Conservation (phyloP, 2,113 vertebrate species). For the Orcinus orca region DNA sequence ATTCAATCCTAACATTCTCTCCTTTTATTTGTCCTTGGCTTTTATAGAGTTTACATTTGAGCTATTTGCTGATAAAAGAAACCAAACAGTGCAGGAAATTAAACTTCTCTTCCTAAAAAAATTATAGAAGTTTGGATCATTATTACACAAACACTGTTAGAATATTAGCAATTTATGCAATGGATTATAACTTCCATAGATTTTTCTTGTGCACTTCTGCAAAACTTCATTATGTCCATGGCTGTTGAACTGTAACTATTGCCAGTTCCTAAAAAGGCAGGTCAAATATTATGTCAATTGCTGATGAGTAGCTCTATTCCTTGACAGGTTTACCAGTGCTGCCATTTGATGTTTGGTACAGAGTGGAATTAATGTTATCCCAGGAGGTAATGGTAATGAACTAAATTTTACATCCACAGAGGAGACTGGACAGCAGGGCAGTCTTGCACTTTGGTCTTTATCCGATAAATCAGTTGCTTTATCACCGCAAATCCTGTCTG, state of each 20-base stretch:
- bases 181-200: not conserved
- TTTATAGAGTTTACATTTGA: not conserved
- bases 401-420: not conserved
- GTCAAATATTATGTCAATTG: not conserved
- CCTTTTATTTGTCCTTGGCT: not conserved
- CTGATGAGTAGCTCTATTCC: not conserved
- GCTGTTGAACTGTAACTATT: not conserved
- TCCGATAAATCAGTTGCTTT: constrained; percentile 37
- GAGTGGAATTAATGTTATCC: constrained; percentile 45
- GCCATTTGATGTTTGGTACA: constrained; percentile 21
- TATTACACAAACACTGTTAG: not conserved
- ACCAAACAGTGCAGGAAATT: not conserved
- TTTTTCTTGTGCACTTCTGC: not conserved
- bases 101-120: not conserved
- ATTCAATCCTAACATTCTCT: not conserved
- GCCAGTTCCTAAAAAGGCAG: not conserved
- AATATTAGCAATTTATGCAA: not conserved
- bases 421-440: not conserved
- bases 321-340: constrained; percentile 16
- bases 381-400: constrained; percentile 39
- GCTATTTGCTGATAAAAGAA: constrained; percentile 13
- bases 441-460: constrained; percentile 35
- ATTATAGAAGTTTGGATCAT: not conserved
- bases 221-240: constrained; percentile 23
- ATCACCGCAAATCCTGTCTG: constrained; percentile 49